A percentile compares a stretch with the other conserved stretches of the same genome.
Evolutionary conservation across 2,113 vertebrate genomes (phyloP).

Genomic region (Maccullochella peelii): DNA sequence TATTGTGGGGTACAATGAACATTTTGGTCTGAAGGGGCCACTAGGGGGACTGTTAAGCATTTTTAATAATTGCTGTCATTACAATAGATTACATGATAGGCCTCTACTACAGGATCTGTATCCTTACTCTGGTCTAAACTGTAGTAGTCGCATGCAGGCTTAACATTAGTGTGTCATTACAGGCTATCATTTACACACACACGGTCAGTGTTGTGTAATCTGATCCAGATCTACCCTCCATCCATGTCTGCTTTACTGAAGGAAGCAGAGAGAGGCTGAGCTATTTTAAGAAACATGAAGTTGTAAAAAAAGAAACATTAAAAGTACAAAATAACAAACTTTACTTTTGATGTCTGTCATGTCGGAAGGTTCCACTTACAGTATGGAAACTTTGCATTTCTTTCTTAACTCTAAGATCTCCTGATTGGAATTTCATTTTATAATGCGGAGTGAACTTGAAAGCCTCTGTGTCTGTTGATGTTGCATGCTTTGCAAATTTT

Average conservation of each 20-base stretch:
- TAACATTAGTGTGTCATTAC: slow-evolving; percentile 30
- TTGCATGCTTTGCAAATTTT: neutral
- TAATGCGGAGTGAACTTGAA: slow-evolving; percentile 27
- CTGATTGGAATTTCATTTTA: neutral
- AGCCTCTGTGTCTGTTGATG: slow-evolving; percentile 4
- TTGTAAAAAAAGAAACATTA: slow-evolving; percentile 19
- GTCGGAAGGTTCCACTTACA: neutral
- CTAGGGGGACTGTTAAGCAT: neutral
- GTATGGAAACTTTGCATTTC: neutral
- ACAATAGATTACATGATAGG: neutral
- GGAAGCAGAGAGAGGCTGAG: slow-evolving; percentile 2
- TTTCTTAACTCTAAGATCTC: neutral
- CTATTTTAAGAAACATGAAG: slow-evolving; percentile 41
- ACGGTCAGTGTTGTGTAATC: slow-evolving; percentile 50
- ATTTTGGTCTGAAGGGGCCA: neutral
- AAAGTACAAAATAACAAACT: slow-evolving; percentile 24
- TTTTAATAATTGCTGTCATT: neutral
- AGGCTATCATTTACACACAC: slow-evolving; percentile 40
- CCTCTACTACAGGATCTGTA: neutral
- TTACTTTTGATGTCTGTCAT: neutral
- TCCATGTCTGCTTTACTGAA: neutral
- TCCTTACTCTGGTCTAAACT: neutral
- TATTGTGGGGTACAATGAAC: neutral
- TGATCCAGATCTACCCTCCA: slow-evolving; percentile 16
- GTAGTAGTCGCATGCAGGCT: slow-evolving; percentile 13